A percentile compares a stretch with the other conserved stretches of the same genome.
These are phyloP conservation scores for Notoglanidium macrostoma DNA, from an alignment of 2,797 vertebrate genomes.

Conservation along the genomic window DNA sequence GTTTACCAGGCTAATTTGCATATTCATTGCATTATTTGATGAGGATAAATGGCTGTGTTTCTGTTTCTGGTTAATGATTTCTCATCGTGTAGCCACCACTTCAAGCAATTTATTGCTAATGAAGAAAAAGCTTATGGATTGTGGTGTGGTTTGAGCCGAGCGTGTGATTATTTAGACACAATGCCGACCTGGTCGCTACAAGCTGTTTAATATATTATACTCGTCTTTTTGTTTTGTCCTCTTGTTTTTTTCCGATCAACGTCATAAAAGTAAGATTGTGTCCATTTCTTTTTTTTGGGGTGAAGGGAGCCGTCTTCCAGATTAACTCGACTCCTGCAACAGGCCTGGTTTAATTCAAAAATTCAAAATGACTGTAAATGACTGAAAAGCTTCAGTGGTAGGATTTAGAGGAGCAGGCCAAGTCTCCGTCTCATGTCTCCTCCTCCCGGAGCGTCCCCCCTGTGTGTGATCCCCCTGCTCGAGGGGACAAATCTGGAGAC, in stretches of 20 bases:
- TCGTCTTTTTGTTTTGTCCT: neutral
- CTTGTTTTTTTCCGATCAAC: neutral
- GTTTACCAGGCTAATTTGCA: neutral
- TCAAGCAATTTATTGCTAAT: neutral
- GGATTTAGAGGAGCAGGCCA: slow-evolving; percentile 36
- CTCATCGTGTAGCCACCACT: neutral
- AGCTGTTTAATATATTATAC: neutral
- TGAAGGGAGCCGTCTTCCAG: neutral
- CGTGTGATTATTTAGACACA: neutral
- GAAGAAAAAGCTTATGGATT: neutral
- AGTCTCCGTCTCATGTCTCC: slow-evolving; percentile 45
- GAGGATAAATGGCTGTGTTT: neutral
- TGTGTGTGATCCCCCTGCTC: slow-evolving; percentile 59
- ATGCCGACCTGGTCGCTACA: neutral
- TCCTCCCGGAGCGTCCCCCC: slow-evolving; percentile 52
- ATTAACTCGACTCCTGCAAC: neutral
- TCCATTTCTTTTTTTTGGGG: neutral
- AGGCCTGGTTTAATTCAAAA: neutral
- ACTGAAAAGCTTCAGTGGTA: slow-evolving; percentile 31
- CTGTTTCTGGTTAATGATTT: neutral
- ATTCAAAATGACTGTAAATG: slow-evolving; percentile 1
- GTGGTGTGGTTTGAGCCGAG: neutral
- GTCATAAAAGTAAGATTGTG: neutral
- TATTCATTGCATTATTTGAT: too few relatives aligned
- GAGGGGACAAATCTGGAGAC: slow-evolving; percentile 62